These are phyloP conservation scores for Dasysyrphus tricinctus DNA, from an alignment of 2,888 invertebrate species.

Conservation along the genomic window DNA sequence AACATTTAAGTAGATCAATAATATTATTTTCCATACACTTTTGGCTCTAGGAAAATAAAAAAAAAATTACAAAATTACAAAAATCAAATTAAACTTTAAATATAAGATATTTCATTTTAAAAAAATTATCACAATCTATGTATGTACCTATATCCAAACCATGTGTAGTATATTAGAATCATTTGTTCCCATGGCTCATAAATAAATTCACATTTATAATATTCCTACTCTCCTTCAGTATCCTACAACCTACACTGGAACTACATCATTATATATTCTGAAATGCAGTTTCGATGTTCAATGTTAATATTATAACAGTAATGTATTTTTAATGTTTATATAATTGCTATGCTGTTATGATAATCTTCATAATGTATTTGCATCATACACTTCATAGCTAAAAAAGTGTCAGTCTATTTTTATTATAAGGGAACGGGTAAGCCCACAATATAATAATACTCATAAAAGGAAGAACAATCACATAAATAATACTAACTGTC, in stretches of 20 bases:
- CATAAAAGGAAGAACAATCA: neutral
- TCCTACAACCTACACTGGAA: neutral
- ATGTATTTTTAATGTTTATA: slow-evolving; percentile 46
- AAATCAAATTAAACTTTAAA: too few species aligned
- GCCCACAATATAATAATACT: neutral
- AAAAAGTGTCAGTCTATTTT: slow-evolving; percentile 5
- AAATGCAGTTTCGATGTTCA: slow-evolving; percentile 14
- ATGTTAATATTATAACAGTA: slow-evolving; percentile 17
- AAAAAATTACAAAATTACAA: too few species aligned
- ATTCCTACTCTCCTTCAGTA: neutral
- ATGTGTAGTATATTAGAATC: neutral
- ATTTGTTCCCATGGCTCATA: neutral
- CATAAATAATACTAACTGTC: slow-evolving; percentile 17
- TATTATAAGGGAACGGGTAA: neutral
- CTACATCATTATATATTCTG: neutral
- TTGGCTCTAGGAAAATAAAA: too few species aligned
- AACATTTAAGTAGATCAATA: too few species aligned
- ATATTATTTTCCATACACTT: too few species aligned
- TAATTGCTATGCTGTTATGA: slow-evolving; percentile 25
- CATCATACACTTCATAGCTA: neutral
- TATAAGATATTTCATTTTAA: too few species aligned
- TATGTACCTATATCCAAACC: too few species aligned
- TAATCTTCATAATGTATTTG: neutral
- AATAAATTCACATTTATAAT: neutral
- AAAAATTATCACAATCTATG: too few species aligned